A percentile compares a stretch with the other conserved stretches of the same genome.
phyloP scores from a whole-genome alignment of 2,888 invertebrate genomes.

The Platerodrilus igneus region DNA sequence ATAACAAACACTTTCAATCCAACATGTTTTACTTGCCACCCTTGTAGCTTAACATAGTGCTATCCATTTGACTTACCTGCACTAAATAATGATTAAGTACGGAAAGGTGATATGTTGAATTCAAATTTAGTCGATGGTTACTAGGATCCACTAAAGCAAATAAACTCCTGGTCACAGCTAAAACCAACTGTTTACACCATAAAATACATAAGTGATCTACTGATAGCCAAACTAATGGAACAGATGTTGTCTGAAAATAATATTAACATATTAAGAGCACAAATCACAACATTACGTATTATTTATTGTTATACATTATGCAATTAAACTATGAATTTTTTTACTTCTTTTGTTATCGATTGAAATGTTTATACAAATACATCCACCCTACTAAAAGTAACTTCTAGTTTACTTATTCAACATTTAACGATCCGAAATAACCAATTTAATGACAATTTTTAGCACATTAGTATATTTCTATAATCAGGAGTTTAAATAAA shows the following conservation, averaged over 20 bases:
- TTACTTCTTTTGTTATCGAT: no score
- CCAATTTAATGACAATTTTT: no score
- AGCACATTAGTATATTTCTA: no score
- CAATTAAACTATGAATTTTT: no score
- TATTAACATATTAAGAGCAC: no score
- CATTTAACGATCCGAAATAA: no score
- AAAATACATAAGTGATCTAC: constrained; percentile 88
- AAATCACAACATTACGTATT: no score
- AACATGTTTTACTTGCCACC: neutral
- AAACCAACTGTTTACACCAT: constrained; percentile 88
- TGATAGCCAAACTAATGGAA: constrained; percentile 82
- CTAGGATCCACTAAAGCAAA: constrained; percentile 71
- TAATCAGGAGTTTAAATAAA: no score
- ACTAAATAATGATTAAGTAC: constrained; percentile 55
- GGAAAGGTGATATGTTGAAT: constrained; percentile 41
- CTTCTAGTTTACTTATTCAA: no score
- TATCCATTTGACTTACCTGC: constrained; percentile 41
- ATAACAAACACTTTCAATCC: neutral
- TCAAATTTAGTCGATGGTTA: constrained; percentile 47
- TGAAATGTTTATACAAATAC: no score
- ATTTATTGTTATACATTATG: no score
- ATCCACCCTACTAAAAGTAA: no score
- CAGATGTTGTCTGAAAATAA: constrained; percentile 62
- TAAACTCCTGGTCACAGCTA: constrained; percentile 71
- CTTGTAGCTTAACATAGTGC: neutral